Evolutionary conservation across 1,140 invertebrate genomes (phyloP).

Genomic region (silkworm (Bombyx mori)): ASM3026992v2 NC_085124.1:12840501-12841000

Average conservation of each 20-base stretch:
- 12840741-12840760: constrained; percentile 62
- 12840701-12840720: constrained; percentile 54
- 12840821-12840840: constrained; percentile 63
- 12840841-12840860: constrained; percentile 23
- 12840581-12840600: no score
- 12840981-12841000: no score
- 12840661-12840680: constrained; percentile 32
- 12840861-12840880: constrained; percentile 41
- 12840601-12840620: no score
- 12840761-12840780: constrained; percentile 65
- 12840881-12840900: constrained; percentile 62
- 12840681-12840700: constrained; percentile 36
- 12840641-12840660: constrained; percentile 7
- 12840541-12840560: no score
- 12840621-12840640: no score
- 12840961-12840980: no score
- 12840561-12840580: no score
- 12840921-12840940: constrained; percentile 18
- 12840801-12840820: constrained; percentile 63
- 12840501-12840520: no score
- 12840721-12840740: constrained; percentile 64
- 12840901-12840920: constrained; percentile 51
- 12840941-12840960: constrained; percentile 7
- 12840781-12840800: constrained; percentile 55
- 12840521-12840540: no score